Conservation (phyloP, 2,888 invertebrate genomes). For the Disparrhopalites patrizii region DNA sequence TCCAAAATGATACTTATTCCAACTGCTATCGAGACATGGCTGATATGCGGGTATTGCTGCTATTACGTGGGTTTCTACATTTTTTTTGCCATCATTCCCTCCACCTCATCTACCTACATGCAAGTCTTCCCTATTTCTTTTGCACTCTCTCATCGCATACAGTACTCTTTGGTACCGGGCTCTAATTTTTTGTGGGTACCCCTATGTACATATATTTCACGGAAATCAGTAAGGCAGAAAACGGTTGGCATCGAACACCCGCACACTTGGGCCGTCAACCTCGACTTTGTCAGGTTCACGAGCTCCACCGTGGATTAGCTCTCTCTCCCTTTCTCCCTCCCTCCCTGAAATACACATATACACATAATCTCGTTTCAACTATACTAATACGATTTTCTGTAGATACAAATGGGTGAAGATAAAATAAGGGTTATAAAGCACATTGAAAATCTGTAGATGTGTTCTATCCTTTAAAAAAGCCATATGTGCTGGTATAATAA, state of each 20-base stretch:
- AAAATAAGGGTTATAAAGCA: not conserved
- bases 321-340: constrained; percentile 1
- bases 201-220: constrained; percentile 7
- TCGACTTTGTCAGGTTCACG: constrained; percentile 25
- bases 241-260: constrained; percentile 19
- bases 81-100: too few relatives aligned
- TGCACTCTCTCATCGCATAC: not conserved
- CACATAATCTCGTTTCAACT: too few relatives aligned
- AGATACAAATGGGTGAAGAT: not conserved
- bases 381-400: too few relatives aligned
- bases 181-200: constrained; percentile 15
- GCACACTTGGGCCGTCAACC: constrained; percentile 25
- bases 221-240: constrained; percentile 7
- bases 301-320: constrained; percentile 22
- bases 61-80: not conserved
- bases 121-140: not conserved
- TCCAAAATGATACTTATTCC: not conserved
- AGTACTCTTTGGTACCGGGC: not conserved
- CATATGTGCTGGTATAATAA: too few relatives aligned
- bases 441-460: not conserved
- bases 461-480: not conserved
- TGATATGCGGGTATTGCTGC: constrained; percentile 18
- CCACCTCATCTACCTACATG: not conserved
- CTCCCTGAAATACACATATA: too few relatives aligned
- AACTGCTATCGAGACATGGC: too few relatives aligned